Evolutionary conservation across 2,888 invertebrate genomes (phyloP).

Genomic region (Galeruca laticollis): DNA sequence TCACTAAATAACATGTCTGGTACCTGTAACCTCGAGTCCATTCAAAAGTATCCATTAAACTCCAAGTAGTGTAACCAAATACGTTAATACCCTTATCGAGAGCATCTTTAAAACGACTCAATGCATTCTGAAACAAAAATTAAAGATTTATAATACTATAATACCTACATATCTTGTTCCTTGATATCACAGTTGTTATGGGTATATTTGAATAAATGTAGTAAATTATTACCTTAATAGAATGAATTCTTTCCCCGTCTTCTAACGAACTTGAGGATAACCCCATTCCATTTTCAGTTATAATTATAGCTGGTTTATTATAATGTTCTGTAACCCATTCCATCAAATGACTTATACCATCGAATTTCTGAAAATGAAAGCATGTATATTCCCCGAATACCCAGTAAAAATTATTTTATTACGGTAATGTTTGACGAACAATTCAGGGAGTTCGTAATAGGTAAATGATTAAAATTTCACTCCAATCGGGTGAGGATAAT

Average conservation of each 20-base stretch:
- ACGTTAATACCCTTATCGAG: conserved; percentile 9
- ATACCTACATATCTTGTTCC: no score
- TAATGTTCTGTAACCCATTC: not conserved
- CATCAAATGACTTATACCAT: not conserved
- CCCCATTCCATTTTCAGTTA: conserved; percentile 9
- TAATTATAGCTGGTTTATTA: conserved; percentile 10
- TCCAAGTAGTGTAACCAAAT: conserved; percentile 15
- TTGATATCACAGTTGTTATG: no score
- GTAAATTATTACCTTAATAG: conserved; percentile 53
- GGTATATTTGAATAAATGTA: not conserved
- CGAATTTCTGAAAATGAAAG: not conserved
- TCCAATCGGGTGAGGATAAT: no score
- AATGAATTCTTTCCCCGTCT: conserved; percentile 68
- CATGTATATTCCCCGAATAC: no score
- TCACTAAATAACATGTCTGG: not conserved
- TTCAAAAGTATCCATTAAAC: conserved; percentile 17
- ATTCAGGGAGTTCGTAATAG: no score
- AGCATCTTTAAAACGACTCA: conserved; percentile 17
- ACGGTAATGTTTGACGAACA: no score
- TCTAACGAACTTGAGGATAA: conserved; percentile 56
- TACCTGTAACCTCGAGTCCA: conserved; percentile 15
- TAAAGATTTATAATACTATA: not conserved
- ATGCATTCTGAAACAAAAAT: conserved; percentile 2
- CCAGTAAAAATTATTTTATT: no score
- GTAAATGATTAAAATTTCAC: no score